These are phyloP conservation scores for Nomada ferruginata DNA, from an alignment of 2,888 invertebrate genomes.

Conservation along the genomic window DNA sequence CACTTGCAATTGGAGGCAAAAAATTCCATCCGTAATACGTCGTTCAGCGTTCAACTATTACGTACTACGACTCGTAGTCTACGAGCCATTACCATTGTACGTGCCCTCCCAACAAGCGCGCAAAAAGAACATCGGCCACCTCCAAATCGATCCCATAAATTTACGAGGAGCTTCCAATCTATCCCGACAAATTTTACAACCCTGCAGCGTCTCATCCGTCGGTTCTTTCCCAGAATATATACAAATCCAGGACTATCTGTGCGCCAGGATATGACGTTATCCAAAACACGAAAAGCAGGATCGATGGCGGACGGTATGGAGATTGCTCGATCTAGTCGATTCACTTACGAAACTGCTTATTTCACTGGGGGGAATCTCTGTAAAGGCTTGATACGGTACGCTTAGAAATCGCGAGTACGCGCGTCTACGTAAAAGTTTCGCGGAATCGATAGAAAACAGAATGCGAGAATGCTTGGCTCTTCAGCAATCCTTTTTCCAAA, in stretches of 20 bases:
- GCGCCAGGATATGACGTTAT: background rate
- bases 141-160: background rate
- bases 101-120: background rate
- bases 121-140: background rate
- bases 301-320: background rate
- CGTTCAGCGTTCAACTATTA: background rate
- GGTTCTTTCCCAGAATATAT: background rate
- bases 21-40: background rate
- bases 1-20: too few relatives aligned
- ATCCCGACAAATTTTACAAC: conserved; percentile 21
- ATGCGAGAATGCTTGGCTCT: conserved; percentile 10
- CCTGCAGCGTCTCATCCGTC: conserved; percentile 2
- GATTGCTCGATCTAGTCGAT: background rate
- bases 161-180: conserved; percentile 10
- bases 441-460: conserved; percentile 33
- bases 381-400: conserved; percentile 1
- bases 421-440: conserved; percentile 23
- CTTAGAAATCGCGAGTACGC: conserved; percentile 9
- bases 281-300: background rate
- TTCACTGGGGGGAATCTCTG: background rate
- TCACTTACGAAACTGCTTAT: conserved; percentile 16
- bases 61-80: background rate
- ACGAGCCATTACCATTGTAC: background rate
- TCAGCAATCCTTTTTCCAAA: background rate
- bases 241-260: background rate